phyloP scores from a whole-genome alignment of 2,113 vertebrate genomes.

The Sander vitreus region DNA sequence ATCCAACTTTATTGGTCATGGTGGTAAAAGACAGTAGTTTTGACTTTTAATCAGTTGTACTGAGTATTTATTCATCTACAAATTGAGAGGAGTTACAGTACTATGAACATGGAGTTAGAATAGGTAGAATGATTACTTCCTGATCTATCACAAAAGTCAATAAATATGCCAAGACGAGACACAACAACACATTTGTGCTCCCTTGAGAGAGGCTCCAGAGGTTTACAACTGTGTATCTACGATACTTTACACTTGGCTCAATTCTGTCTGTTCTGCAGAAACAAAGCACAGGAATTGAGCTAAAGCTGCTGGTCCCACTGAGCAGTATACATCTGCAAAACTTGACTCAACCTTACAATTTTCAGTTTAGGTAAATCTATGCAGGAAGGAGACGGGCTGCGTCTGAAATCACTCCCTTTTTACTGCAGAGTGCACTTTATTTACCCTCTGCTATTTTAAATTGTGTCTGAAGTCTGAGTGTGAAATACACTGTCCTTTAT shows the following conservation, averaged over 20 bases:
- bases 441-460: not conserved
- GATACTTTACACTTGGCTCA: slow-evolving; percentile 20
- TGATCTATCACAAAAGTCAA: slow-evolving; percentile 62
- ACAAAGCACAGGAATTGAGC: slow-evolving; percentile 16
- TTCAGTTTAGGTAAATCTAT: slow-evolving; percentile 3
- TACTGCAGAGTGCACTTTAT: not conserved
- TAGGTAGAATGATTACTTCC: slow-evolving; percentile 51
- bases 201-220: slow-evolving; percentile 35
- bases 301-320: slow-evolving; percentile 41
- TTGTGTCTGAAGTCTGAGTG: not conserved
- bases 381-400: slow-evolving; percentile 5
- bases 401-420: not conserved
- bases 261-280: slow-evolving; percentile 36
- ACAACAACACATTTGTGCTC: slow-evolving; percentile 38
- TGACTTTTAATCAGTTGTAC: slow-evolving; percentile 54
- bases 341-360: not conserved
- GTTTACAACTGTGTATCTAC: slow-evolving; percentile 40
- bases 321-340: slow-evolving; percentile 26
- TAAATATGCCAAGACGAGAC: slow-evolving; percentile 52
- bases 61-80: slow-evolving; percentile 54
- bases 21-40: slow-evolving; percentile 79
- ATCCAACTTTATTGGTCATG: slow-evolving; percentile 84
- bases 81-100: slow-evolving; percentile 55
- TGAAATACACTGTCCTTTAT: not conserved
- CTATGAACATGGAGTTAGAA: slow-evolving; percentile 57